Percentiles rank a stretch among this genome's conserved stretches.
Evolutionary conservation across 2,113 vertebrate species (phyloP).

Genomic region (Lepidothrix coronata): DNA sequence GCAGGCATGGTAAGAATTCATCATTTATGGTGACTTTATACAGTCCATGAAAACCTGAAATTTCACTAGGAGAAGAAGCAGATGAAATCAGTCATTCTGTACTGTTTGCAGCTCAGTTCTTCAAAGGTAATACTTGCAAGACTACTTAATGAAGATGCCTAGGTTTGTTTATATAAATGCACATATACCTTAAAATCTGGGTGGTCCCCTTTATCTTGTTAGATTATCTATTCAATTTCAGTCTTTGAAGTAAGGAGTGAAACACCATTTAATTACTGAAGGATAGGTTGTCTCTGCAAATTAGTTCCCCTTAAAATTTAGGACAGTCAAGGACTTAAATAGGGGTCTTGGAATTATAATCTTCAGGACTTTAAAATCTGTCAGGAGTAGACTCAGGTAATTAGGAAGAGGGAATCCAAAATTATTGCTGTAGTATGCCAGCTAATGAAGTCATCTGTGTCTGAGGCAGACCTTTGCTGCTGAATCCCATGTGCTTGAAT

Average conservation of each 20-base stretch:
- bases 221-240: background rate
- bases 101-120: background rate
- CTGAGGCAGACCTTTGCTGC: background rate
- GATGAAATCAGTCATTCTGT: background rate
- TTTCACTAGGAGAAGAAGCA: background rate
- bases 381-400: background rate
- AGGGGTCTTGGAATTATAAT: background rate
- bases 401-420: background rate
- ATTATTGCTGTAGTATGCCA: background rate
- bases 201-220: background rate
- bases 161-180: background rate
- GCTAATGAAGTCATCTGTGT: background rate
- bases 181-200: background rate
- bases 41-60: background rate
- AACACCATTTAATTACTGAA: background rate
- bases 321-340: background rate
- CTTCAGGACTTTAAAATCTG: background rate
- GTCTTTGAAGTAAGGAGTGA: background rate
- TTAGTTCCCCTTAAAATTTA: background rate
- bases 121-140: background rate
- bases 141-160: background rate
- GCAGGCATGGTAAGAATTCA: background rate
- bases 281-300: background rate
- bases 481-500: background rate
- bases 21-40: background rate